Evolutionary conservation across 2,888 invertebrate species (phyloP).

Genomic region (Chymomyza caudatula): DNA sequence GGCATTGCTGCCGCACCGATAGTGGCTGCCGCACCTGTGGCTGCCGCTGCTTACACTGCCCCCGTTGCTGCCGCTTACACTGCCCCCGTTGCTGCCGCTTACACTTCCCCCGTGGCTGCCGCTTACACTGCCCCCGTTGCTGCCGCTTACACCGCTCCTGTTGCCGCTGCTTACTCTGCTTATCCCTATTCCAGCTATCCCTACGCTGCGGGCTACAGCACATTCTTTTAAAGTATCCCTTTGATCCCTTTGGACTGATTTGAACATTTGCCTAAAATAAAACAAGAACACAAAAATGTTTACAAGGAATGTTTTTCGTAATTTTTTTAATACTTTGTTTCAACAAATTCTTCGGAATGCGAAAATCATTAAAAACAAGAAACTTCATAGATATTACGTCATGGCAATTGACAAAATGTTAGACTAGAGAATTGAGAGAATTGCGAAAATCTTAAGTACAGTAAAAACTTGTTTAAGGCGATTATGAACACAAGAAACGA

Average conservation of each 20-base stretch:
- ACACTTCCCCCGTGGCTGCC: slow-evolving; percentile 38
- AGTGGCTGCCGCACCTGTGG: slow-evolving; percentile 69
- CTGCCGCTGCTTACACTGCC: slow-evolving; percentile 54
- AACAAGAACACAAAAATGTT: background rate
- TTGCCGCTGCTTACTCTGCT: slow-evolving; percentile 44
- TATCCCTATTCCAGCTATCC: slow-evolving; percentile 40
- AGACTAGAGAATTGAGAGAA: background rate
- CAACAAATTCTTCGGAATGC: slow-evolving; percentile 10
- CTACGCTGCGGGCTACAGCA: slow-evolving; percentile 57
- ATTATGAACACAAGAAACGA: too few species aligned
- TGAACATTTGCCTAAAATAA: background rate
- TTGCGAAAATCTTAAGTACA: too few species aligned
- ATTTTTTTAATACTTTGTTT: slow-evolving; percentile 1
- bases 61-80: slow-evolving; percentile 52
- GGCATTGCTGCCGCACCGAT: slow-evolving; percentile 79
- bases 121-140: slow-evolving; percentile 52
- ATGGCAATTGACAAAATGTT: background rate
- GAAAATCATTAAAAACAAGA: slow-evolving; percentile 5
- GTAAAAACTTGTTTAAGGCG: background rate
- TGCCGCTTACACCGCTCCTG: slow-evolving; percentile 40
- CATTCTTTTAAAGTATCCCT: slow-evolving; percentile 48
- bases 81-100: slow-evolving; percentile 64
- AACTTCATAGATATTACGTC: background rate
- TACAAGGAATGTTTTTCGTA: background rate
- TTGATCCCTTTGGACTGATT: background rate